Evolutionary conservation across 2,888 invertebrate species (phyloP).

Genomic region (Eupithecia subfuscata): DNA sequence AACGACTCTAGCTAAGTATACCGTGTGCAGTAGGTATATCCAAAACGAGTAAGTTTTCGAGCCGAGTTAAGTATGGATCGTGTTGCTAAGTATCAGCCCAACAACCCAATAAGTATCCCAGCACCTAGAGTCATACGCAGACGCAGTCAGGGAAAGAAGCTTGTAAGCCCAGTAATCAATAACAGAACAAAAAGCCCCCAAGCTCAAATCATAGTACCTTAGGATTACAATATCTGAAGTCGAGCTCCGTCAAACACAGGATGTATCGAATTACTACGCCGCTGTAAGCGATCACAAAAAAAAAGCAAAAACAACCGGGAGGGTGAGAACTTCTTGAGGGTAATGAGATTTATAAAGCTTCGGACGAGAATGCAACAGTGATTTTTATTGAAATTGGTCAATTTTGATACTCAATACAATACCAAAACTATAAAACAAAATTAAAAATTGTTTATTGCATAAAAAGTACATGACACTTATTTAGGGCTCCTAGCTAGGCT

Average conservation of each 20-base stretch:
- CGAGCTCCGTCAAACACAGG: slow-evolving; percentile 70
- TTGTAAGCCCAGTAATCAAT: neutral
- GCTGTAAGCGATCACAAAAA: slow-evolving; percentile 79
- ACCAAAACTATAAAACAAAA: neutral
- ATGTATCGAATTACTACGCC: slow-evolving; percentile 80
- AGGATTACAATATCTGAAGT: slow-evolving; percentile 28
- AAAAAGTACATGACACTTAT: no score
- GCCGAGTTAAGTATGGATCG: neutral
- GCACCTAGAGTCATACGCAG: neutral
- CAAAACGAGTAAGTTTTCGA: neutral
- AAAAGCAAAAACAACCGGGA: slow-evolving; percentile 55
- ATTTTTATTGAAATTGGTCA: slow-evolving; percentile 32
- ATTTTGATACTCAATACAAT: neutral
- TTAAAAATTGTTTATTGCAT: no score
- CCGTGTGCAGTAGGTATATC: no score
- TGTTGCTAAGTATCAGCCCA: neutral
- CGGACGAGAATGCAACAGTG: slow-evolving; percentile 63
- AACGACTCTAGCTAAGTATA: neutral
- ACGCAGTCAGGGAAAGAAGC: neutral
- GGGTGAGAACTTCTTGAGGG: slow-evolving; percentile 79
- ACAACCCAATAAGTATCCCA: neutral
- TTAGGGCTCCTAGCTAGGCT: no score
- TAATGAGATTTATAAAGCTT: slow-evolving; percentile 80
- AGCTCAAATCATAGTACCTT: slow-evolving; percentile 9
- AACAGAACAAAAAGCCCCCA: slow-evolving; percentile 4